Conservation (phyloP, 2,888 invertebrate species). For the Caenorhabditis virilis region DNA sequence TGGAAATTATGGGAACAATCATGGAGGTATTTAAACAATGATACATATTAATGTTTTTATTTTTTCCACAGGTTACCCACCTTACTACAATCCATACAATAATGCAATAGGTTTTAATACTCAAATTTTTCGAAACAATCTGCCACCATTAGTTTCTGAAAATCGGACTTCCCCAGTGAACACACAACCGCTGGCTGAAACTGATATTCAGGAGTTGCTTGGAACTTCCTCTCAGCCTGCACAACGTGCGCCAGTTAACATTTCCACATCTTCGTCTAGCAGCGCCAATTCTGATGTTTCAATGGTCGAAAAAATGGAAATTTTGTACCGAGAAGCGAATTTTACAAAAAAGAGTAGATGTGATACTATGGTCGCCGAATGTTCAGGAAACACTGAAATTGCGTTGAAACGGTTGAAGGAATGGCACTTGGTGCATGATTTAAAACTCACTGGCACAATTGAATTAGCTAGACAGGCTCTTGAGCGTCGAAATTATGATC, state of each 20-base stretch:
- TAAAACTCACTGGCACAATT: slow-evolving; percentile 3
- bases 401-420: slow-evolving; percentile 50
- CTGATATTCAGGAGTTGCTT: slow-evolving; percentile 21
- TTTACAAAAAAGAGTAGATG: slow-evolving; percentile 46
- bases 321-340: slow-evolving; percentile 48
- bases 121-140: not conserved
- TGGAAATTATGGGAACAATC: slow-evolving; percentile 5
- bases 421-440: slow-evolving; percentile 34
- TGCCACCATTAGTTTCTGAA: not conserved
- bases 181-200: slow-evolving; percentile 15
- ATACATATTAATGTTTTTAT: not conserved
- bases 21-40: slow-evolving; percentile 1
- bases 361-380: slow-evolving; percentile 45
- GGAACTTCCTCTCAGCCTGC: slow-evolving; percentile 3
- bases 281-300: slow-evolving; percentile 5
- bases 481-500: slow-evolving; percentile 22
- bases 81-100: slow-evolving; percentile 10
- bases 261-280: slow-evolving; percentile 5
- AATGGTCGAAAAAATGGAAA: slow-evolving; percentile 46
- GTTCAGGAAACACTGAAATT: slow-evolving; percentile 40
- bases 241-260: too few relatives aligned
- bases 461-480: slow-evolving; percentile 13
- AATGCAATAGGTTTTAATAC: too few relatives aligned
- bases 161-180: not conserved
- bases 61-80: not conserved